Evolutionary conservation across 2,888 invertebrate species (phyloP).

Genomic region (Rhogogaster chlorosoma): DNA sequence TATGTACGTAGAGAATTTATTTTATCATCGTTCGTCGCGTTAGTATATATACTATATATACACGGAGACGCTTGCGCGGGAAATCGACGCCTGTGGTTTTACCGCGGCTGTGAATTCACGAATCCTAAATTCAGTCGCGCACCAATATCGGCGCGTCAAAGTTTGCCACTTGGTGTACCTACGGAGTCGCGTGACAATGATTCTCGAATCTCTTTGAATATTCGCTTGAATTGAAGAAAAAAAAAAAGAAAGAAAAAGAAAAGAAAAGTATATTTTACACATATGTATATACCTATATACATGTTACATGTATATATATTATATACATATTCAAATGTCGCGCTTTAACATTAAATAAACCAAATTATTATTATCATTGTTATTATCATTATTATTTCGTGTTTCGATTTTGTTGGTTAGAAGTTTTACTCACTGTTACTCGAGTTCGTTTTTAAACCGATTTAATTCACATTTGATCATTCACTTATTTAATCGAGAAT

Average conservation of each 20-base stretch:
- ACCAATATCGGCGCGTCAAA: slow-evolving; percentile 47
- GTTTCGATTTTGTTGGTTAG: background rate
- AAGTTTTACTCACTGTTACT: no score
- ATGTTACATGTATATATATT: background rate
- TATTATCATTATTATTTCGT: background rate
- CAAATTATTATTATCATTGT: background rate
- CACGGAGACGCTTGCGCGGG: slow-evolving; percentile 39
- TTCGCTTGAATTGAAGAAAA: background rate
- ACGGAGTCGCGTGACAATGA: slow-evolving; percentile 11
- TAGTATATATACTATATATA: background rate
- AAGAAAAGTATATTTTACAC: background rate
- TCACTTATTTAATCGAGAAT: no score
- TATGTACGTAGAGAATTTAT: background rate
- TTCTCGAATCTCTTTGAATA: background rate
- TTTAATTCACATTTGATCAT: no score
- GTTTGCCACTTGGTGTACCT: slow-evolving; percentile 13
- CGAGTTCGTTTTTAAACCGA: no score
- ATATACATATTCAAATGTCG: background rate
- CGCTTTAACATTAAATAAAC: background rate
- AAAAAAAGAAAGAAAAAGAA: background rate
- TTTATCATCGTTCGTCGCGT: background rate
- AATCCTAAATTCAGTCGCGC: slow-evolving; percentile 37
- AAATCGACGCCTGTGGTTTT: background rate
- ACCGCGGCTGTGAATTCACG: slow-evolving; percentile 31
- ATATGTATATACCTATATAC: background rate